phyloP scores from a whole-genome alignment of 2,888 invertebrate species.

The Cotesia congregata region DNA sequence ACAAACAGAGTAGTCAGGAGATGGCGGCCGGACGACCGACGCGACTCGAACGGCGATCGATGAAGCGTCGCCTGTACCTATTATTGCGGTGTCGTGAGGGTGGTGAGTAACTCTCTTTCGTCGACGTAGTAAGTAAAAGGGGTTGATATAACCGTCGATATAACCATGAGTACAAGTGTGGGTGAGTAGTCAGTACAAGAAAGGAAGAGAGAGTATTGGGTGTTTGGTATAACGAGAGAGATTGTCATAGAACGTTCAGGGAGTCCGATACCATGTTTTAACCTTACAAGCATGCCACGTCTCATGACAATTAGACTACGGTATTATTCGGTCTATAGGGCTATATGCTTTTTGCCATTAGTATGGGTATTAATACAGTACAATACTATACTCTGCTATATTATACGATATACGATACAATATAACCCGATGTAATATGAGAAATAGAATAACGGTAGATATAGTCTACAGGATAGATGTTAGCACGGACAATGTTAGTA shows the following conservation, averaged over 20 bases:
- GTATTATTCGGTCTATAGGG: background rate
- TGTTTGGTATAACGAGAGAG: background rate
- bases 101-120: conserved; percentile 66
- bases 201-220: background rate
- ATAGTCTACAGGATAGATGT: background rate
- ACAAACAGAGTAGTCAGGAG: conserved; percentile 50
- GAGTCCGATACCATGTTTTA: background rate
- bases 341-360: conserved; percentile 12
- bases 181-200: background rate
- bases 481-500: conserved; percentile 8
- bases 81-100: background rate
- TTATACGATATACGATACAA: too few relatives aligned
- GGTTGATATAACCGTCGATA: background rate
- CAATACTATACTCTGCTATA: background rate
- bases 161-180: background rate
- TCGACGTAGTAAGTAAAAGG: conserved; percentile 42
- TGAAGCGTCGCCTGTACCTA: conserved; percentile 63
- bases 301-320: background rate
- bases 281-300: background rate
- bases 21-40: conserved; percentile 55
- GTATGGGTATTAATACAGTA: background rate
- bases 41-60: conserved; percentile 62
- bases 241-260: background rate
- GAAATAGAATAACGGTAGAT: background rate
- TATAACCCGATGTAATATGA: too few relatives aligned